Evolutionary conservation across 1,140 invertebrate genomes (phyloP), one percentile per base, ranked within the genome.

Genomic region (Cotesia typhae): DNA sequence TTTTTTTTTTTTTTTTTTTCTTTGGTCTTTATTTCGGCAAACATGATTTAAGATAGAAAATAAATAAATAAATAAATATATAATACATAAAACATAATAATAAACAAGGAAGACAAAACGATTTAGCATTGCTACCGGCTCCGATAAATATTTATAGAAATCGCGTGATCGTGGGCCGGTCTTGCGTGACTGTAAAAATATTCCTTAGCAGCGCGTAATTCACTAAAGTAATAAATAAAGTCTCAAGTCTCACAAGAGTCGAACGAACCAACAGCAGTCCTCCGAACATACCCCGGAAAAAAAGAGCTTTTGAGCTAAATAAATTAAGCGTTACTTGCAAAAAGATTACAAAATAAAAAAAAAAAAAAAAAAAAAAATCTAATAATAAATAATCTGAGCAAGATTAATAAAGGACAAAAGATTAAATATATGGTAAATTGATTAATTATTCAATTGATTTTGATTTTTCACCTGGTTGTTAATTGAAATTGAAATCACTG

Each of bases 101-200:
- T 57, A 71, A 38, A 52, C 9, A 17, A 37, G 36, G 20, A 71
- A 71, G 35, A 71, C 52, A 66, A 55, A 64, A 66, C 37, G 63
- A 71, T 66, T 66, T 66, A 71, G 51, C 70, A 71, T 71, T 63
- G 70, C 70, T 71, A 71, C 70, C 63, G 70, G 52, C 63, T 71
- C 64, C 63, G 51, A 71, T 71, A 71, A 71, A 71, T 71, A 71
- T 71, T 71, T 71, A 71, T 71, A 71, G 70, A 71, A 71, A 71
- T 71, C 63, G 70, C 70, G 70, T 71, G 70, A 71, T 64, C 70
- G 70, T 66, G 63, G 63, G 63, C 70, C 38, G 63, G 51, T 66
- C 70, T 66, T 71, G 70, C 70, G 70, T 71, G 70, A 71, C 70
- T 55, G 63, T 66, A 71, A 71, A 71, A 71, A 71, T 71, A 71